Evolutionary conservation across 2,113 vertebrate species (phyloP).

Genomic region (Geococcyx californianus): DNA sequence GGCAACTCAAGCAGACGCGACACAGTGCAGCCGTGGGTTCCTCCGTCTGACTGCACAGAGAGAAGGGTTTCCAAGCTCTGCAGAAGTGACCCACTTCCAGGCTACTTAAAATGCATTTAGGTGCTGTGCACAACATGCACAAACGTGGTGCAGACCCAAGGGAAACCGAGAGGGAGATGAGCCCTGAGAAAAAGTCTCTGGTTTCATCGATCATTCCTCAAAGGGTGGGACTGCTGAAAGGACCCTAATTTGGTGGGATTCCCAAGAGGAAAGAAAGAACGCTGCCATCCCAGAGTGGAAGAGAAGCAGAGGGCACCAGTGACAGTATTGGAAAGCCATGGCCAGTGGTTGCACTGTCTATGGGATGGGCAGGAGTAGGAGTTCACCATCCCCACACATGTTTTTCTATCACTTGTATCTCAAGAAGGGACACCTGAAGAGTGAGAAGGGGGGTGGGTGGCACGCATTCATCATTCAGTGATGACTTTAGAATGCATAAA

Average conservation of each 20-base stretch:
- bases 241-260: background rate
- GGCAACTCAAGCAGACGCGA: background rate
- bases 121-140: background rate
- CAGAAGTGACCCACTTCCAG: background rate
- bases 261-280: background rate
- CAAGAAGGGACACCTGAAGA: background rate
- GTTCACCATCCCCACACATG: rapidly evolving
- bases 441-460: background rate
- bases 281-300: background rate
- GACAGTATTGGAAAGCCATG: background rate
- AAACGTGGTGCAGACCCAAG: background rate
- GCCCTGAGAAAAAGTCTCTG: background rate
- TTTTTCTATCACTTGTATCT: background rate
- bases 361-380: background rate
- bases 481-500: background rate
- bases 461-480: background rate
- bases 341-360: background rate
- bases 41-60: background rate
- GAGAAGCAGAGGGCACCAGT: background rate
- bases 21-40: background rate
- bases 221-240: background rate
- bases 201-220: background rate
- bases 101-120: background rate
- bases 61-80: background rate
- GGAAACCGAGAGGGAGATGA: background rate